Percentiles rank a stretch among this genome's conserved stretches.
phyloP scores from a whole-genome alignment of 2,888 invertebrate species.

The Cyclophora punctaria region DNA sequence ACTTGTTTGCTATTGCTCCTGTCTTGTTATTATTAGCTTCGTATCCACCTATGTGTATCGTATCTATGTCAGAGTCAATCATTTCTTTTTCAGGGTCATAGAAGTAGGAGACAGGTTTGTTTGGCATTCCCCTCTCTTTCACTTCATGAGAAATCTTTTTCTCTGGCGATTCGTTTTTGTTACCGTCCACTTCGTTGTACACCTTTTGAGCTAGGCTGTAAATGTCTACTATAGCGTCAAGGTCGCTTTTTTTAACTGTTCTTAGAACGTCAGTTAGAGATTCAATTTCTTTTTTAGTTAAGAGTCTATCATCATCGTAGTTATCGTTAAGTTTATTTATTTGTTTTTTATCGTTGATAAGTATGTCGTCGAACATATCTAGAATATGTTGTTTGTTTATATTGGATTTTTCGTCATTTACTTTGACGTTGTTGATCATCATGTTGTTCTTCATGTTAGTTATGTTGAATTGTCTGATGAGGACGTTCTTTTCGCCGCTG shows the following conservation, averaged over 20 bases:
- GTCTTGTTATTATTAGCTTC: conserved; percentile 1
- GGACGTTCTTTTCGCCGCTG: conserved; percentile 11
- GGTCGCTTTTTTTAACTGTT: conserved; percentile 55
- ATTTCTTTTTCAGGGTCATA: conserved; percentile 37
- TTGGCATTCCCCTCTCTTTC: conserved; percentile 6
- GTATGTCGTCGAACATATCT: too few relatives aligned
- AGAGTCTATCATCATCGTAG: conserved; percentile 38
- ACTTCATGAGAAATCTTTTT: conserved; percentile 20
- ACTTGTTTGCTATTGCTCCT: conserved; percentile 6
- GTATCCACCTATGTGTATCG: conserved; percentile 9
- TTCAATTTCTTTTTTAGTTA: conserved; percentile 53
- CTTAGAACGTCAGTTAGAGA: conserved; percentile 47
- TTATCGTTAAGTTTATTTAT: conserved; percentile 1
- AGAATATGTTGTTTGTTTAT: too few relatives aligned
- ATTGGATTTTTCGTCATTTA: background rate
- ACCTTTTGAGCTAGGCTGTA: conserved; percentile 63
- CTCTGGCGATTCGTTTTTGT: conserved; percentile 20
- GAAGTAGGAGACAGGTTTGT: conserved; percentile 33
- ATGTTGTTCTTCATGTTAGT: conserved; percentile 13
- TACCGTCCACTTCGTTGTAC: conserved; percentile 50
- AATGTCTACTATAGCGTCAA: conserved; percentile 59
- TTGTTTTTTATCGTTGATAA: conserved; percentile 1
- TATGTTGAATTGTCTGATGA: conserved; percentile 34
- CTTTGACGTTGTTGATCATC: too few relatives aligned
- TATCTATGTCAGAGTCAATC: conserved; percentile 4